Evolutionary conservation across 2,113 vertebrate species (phyloP).

Genomic region (Rutilus rutilus): DNA sequence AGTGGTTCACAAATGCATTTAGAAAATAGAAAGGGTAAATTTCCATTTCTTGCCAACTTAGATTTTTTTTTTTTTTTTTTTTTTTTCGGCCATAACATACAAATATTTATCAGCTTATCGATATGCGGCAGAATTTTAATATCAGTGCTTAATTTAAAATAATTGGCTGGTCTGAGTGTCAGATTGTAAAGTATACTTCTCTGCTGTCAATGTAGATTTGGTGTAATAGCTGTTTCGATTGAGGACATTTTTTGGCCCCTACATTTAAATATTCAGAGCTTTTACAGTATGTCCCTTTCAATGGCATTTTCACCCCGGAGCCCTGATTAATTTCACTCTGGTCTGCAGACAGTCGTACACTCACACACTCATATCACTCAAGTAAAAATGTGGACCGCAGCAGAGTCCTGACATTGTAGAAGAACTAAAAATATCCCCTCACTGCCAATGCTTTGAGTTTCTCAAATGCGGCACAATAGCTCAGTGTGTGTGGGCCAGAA

Average conservation of each 20-base stretch:
- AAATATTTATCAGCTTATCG: no score
- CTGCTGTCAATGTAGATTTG: neutral
- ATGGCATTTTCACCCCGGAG: neutral
- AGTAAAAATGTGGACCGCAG: slow-evolving; percentile 39
- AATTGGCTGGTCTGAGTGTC: neutral
- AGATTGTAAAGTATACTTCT: neutral
- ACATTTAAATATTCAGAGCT: neutral
- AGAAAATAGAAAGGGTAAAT: no score
- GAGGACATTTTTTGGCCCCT: neutral
- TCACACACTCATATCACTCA: slow-evolving; percentile 30
- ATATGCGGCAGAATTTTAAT: neutral
- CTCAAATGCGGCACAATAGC: slow-evolving; percentile 15
- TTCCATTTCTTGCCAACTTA: no score
- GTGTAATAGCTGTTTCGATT: neutral
- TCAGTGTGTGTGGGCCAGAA: slow-evolving; percentile 22
- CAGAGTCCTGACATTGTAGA: slow-evolving; percentile 46
- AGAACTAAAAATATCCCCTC: slow-evolving; percentile 53
- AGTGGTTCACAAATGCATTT: no score
- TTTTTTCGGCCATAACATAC: no score
- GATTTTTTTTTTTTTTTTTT: no score
- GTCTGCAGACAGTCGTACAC: slow-evolving; percentile 27
- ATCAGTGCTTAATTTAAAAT: neutral
- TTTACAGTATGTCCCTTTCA: neutral
- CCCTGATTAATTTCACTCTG: neutral
- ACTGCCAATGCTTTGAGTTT: slow-evolving; percentile 28